phyloP scores from a whole-genome alignment of 92 coral and sea anemone species.

The Metridium senile region DNA sequence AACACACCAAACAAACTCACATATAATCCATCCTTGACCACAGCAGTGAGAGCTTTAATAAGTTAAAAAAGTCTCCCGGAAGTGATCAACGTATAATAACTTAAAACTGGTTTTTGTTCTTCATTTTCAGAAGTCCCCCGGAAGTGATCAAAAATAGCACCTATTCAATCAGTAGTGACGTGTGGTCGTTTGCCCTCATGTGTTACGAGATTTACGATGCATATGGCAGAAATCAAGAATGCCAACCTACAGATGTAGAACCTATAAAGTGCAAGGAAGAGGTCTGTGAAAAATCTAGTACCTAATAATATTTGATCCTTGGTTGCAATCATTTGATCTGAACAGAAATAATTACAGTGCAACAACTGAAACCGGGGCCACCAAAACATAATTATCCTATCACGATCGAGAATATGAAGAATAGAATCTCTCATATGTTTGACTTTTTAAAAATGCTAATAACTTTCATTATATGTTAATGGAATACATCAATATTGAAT shows the following conservation, averaged over 20 bases:
- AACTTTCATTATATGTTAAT: too few relatives aligned
- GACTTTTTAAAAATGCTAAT: too few relatives aligned
- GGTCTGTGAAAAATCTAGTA: constrained; percentile 14
- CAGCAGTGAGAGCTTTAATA: not conserved
- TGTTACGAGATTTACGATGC: constrained; percentile 25
- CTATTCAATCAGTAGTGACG: constrained; percentile 28
- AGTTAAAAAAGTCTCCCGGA: not conserved
- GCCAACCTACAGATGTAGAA: constrained; percentile 5
- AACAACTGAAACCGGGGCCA: too few relatives aligned
- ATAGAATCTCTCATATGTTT: too few relatives aligned
- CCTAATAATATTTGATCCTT: not conserved
- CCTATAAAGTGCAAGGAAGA: constrained; percentile 15
- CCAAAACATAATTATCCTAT: too few relatives aligned
- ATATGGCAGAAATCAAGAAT: not conserved
- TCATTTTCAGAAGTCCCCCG: constrained; percentile 12
- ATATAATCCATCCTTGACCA: too few relatives aligned
- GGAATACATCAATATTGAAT: too few relatives aligned
- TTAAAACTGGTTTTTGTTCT: not conserved
- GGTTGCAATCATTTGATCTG: too few relatives aligned
- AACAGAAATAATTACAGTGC: too few relatives aligned
- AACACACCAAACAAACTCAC: too few relatives aligned
- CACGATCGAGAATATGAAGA: too few relatives aligned
- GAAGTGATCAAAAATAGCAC: constrained; percentile 17
- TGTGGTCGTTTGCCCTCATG: constrained; percentile 23
- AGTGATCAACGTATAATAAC: constrained; percentile 12